Base-by-base conservation (phyloP, 2,797 vertebrate genomes). In the Anolis apletophallus region DNA sequence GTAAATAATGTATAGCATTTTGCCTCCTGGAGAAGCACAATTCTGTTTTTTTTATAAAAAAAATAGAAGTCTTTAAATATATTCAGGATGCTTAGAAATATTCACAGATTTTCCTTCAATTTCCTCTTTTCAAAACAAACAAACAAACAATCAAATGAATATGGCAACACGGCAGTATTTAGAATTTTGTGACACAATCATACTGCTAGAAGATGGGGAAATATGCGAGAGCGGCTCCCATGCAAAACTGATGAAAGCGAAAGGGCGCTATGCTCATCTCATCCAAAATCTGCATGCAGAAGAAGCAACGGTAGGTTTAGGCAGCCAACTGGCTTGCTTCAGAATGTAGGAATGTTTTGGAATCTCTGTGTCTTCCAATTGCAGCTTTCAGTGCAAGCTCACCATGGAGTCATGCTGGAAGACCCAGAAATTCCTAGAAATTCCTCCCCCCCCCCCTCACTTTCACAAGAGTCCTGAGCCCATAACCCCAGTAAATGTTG, bases 101-200 rank as follows among this genome's bases (percentile, higher is more conserved):
- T 71, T 71, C 69, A 71, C 52, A 26, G 29, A 57, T 21, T 64
- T 26, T 64, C 3, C 50, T 50, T 64, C 61, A 29, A 64, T 64
- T 4, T 40, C 54, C 9, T 32, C 32, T 17, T 57, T 57, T 19
- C 40, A 2, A 40, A 40, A 40, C 5, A 40, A 40, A 40, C 5
- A 40, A 55, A 55, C 7, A n/a, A n/a, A n/a, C n/a, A n/a, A n/a
- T n/a, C n/a, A 57, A 55, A 55, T 46, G 7, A 71, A 34, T 23
- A 54, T 52, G 69, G 19, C 17, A 52, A 1, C 17, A 12, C 7
- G 36, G 12, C 84, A 98, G 98, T 97, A 98, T 93, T 92, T 98
- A 71, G 97, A 98, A 94, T 98, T 96, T 91, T 98, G 97, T 87
- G 97, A 98, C 61, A 89, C 97, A 72, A 94, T 98, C 85, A 85